Evolutionary conservation across 2,113 vertebrate species (phyloP).

Genomic region (Eurypyga helias): DNA sequence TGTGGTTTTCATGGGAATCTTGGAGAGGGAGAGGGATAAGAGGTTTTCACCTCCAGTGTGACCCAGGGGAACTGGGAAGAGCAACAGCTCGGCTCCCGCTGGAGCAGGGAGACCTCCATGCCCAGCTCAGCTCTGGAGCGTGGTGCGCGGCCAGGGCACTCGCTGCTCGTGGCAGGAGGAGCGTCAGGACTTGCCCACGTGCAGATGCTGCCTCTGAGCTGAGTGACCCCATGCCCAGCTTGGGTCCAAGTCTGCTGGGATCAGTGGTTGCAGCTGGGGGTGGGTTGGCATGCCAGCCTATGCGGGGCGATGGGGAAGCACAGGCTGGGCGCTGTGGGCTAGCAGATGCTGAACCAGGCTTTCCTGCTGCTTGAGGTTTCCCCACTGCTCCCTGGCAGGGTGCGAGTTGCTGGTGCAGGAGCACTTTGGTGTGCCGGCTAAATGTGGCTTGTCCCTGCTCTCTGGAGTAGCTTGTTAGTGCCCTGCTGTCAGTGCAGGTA

Average conservation of each 20-base stretch:
- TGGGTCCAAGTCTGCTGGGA: neutral
- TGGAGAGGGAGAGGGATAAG: neutral
- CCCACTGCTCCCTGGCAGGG: neutral
- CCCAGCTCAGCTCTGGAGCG: neutral
- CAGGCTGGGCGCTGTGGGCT: neutral
- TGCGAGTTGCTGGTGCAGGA: neutral
- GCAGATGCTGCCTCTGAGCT: neutral
- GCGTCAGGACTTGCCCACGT: neutral
- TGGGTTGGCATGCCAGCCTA: neutral
- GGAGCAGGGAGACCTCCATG: neutral
- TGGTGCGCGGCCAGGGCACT: neutral
- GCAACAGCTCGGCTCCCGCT: rapidly evolving
- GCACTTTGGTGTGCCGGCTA: neutral
- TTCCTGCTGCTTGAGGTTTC: neutral
- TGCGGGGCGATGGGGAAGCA: neutral
- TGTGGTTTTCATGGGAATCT: neutral
- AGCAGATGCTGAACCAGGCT: neutral
- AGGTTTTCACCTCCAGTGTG: neutral
- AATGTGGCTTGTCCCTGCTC: neutral
- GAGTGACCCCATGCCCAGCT: neutral
- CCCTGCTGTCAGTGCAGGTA: neutral
- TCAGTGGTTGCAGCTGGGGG: neutral
- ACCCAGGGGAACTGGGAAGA: neutral
- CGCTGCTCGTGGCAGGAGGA: neutral
- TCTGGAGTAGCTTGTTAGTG: neutral